Percentiles rank a stretch among this genome's conserved stretches.
These are phyloP conservation scores for Diaphora mendica DNA, from an alignment of 2,888 invertebrate species.

Conservation along the genomic window DNA sequence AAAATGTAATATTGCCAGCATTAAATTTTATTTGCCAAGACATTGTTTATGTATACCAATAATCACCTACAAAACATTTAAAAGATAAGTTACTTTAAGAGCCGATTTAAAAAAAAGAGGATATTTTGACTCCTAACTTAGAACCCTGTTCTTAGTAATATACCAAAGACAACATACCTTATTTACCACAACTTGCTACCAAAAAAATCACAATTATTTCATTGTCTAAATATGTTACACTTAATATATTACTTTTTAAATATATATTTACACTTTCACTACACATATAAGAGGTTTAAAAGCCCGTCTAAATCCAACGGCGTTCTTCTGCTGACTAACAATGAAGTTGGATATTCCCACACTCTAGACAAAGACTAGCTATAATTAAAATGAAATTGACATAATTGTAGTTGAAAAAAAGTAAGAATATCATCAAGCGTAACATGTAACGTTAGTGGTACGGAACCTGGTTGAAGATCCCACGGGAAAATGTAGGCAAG, in stretches of 20 bases:
- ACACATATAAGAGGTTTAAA: not conserved
- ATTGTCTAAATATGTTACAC: not conserved
- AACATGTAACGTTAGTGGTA: slow-evolving; percentile 31
- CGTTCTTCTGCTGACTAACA: slow-evolving; percentile 30
- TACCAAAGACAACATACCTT: slow-evolving; percentile 5
- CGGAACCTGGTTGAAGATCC: slow-evolving; percentile 30
- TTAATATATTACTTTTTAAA: not conserved
- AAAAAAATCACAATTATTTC: not conserved
- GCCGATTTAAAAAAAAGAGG: too few relatives aligned
- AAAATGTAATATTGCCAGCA: not conserved
- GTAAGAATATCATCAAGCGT: slow-evolving; percentile 42
- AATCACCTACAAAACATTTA: not conserved
- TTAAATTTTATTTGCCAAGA: not conserved
- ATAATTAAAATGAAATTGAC: slow-evolving; percentile 57
- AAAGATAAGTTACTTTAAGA: not conserved
- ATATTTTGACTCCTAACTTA: too few relatives aligned
- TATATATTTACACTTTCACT: slow-evolving; percentile 17
- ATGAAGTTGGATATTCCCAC: slow-evolving; percentile 53
- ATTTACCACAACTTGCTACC: not conserved
- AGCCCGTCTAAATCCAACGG: slow-evolving; percentile 13
- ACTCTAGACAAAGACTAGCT: slow-evolving; percentile 52
- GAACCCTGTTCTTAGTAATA: not conserved
- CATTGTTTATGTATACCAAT: too few relatives aligned
- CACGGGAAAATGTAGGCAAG: slow-evolving; percentile 42
- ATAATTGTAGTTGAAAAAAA: slow-evolving; percentile 51